phyloP scores from a whole-genome alignment of 2,888 invertebrate genomes.

The Ectemnius cavifrons region DNA sequence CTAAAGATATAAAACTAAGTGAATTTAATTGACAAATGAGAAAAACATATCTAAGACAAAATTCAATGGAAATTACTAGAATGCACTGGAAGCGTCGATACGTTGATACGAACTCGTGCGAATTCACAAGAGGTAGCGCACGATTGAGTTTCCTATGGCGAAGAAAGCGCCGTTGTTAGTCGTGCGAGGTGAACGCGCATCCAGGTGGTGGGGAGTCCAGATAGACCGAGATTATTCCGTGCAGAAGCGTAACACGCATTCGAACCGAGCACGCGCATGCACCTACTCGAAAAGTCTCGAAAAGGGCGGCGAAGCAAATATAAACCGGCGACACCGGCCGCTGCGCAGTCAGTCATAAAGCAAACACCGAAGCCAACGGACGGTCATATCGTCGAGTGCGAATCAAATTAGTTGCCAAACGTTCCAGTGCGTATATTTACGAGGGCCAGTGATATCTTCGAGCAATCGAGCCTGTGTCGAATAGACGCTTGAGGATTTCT shows the following conservation, averaged over 20 bases:
- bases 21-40: no score
- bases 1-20: no score
- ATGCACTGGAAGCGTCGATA: no score
- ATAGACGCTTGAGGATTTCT: neutral
- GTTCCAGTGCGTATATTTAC: neutral
- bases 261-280: conserved; percentile 17
- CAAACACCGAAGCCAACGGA: conserved; percentile 3
- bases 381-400: conserved; percentile 1
- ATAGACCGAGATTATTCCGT: conserved; percentile 7
- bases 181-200: neutral
- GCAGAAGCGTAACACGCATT: neutral
- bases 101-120: no score
- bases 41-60: no score
- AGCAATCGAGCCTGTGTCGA: neutral
- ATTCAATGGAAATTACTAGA: no score
- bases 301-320: conserved; percentile 50
- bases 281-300: conserved; percentile 51
- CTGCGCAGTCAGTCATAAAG: conserved; percentile 49
- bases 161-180: conserved; percentile 10
- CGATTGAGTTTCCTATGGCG: no score
- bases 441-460: neutral
- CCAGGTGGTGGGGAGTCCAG: neutral
- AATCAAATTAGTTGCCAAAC: conserved; percentile 14
- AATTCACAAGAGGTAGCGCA: no score
- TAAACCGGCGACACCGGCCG: conserved; percentile 22